Base-by-base conservation (phyloP, 2,888 invertebrate species). In the Caenorhabditis afra region DNA sequence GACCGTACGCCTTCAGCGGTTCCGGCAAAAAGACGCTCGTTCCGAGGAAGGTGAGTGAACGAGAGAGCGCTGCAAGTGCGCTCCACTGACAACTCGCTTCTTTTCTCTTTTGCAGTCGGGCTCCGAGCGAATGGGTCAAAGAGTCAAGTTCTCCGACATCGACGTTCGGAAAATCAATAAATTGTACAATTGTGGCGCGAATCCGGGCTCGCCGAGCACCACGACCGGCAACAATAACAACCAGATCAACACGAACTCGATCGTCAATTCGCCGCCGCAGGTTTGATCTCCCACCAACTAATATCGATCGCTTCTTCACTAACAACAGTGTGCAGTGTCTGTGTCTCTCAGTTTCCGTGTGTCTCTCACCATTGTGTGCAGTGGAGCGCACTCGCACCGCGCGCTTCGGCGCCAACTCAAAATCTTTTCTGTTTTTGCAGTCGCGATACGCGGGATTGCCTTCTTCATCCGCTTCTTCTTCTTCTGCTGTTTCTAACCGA, bases 91-190 rank as follows among this genome's bases (percentile, higher is more conserved):
- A 37, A 52, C 7, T n/a, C n/a, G n/a, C n/a, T n/a, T n/a, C n/a
- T n/a, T n/a, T n/a, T n/a, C n/a, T n/a, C n/a, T n/a, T 7, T 18
- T 79, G 12, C 53, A 88, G 82, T 50, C 75, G 29, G 90, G 90
- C 39, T 89, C 89, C 2, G 84, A 85, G 18, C 55, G 84, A 52
- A 91, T 91, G 85, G 92, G 92, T 3, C 92, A 92, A 84, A 81
- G 92, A 50, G 85, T 87, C 10, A 84, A 87, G 20, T 90, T 91
- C 47, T 91, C 91, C 37, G 86, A 86, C 1, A 84, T 84, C n/a
- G 92, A 92, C 81, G 87, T 91, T 11, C 80, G 89, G 20, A 91
- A 91, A 81, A 89, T 92, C 67, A 89, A 90, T 67, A 90, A 90
- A 78, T 86, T 91, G 37, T 92, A 92, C 85, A 87, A 87, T 11